These are phyloP conservation scores for Spilogale gracilis DNA, from an alignment of 2,113 vertebrate species.

Conservation along the genomic window DNA sequence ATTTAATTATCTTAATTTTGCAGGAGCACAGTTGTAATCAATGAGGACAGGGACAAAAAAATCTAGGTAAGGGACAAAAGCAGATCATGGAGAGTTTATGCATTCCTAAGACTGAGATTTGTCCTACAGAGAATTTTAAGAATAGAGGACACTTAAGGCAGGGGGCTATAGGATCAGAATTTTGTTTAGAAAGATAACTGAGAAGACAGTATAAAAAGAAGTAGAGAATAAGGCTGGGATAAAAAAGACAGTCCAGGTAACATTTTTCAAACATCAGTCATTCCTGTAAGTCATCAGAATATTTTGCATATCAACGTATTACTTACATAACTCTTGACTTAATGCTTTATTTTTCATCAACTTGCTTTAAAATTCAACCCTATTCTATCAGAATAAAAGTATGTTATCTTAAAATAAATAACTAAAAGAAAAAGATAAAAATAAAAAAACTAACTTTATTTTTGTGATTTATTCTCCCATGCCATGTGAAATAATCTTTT, in stretches of 20 bases:
- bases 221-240: neutral
- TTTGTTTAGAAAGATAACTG: constrained; percentile 20
- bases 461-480: neutral
- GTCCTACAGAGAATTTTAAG: neutral
- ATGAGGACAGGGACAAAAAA: neutral
- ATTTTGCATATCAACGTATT: neutral
- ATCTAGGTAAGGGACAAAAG: neutral
- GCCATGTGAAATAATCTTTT: neutral
- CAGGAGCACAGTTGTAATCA: neutral
- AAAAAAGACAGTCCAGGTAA: neutral
- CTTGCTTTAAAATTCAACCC: constrained; percentile 44
- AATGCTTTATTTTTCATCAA: neutral
- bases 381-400: neutral
- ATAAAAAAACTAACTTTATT: neutral
- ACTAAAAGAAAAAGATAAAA: no score
- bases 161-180: neutral
- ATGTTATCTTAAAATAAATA: neutral
- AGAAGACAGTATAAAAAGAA: neutral
- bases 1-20: neutral
- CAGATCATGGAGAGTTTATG: neutral
- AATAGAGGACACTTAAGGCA: neutral
- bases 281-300: neutral
- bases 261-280: neutral
- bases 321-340: neutral
- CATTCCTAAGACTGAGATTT: neutral